phyloP scores from a whole-genome alignment of 2,797 vertebrate species.

The Helarctos malayanus region DNA sequence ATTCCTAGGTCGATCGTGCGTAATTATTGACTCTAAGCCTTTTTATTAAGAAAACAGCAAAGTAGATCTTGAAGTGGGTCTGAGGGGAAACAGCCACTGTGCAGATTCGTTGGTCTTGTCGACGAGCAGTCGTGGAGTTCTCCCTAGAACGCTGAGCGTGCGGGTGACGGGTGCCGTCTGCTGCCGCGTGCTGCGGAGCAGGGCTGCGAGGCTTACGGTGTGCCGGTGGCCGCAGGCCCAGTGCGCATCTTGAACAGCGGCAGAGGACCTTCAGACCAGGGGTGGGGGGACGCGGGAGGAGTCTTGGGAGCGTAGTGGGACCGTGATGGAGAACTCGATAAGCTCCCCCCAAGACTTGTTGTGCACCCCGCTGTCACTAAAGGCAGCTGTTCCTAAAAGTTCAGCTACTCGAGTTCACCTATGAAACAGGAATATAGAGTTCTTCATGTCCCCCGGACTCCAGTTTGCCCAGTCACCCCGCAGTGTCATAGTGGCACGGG shows the following conservation, averaged over 20 bases:
- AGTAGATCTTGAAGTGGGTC: conserved; percentile 84
- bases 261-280: conserved; percentile 66
- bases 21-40: conserved; percentile 68
- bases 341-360: conserved; percentile 77
- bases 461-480: conserved; percentile 75
- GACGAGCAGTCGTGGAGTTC: conserved; percentile 71
- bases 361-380: conserved; percentile 67
- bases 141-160: conserved; percentile 70
- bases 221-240: conserved; percentile 70
- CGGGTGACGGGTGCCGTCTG: too few species aligned
- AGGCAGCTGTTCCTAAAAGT: conserved; percentile 76
- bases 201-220: conserved; percentile 65
- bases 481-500: conserved; percentile 58
- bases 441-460: conserved; percentile 66
- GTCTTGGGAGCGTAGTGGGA: conserved; percentile 71
- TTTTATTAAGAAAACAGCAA: conserved; percentile 82
- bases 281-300: not conserved
- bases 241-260: conserved; percentile 29
- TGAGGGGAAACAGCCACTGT: conserved; percentile 76
- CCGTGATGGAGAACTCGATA: conserved; percentile 82
- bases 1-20: conserved; percentile 57
- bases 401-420: conserved; percentile 79
- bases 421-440: conserved; percentile 81
- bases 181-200: conserved; percentile 45
- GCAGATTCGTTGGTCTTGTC: conserved; percentile 50